Conservation (phyloP, 2,888 invertebrate genomes). For the Limnephilus rhombicus region DNA sequence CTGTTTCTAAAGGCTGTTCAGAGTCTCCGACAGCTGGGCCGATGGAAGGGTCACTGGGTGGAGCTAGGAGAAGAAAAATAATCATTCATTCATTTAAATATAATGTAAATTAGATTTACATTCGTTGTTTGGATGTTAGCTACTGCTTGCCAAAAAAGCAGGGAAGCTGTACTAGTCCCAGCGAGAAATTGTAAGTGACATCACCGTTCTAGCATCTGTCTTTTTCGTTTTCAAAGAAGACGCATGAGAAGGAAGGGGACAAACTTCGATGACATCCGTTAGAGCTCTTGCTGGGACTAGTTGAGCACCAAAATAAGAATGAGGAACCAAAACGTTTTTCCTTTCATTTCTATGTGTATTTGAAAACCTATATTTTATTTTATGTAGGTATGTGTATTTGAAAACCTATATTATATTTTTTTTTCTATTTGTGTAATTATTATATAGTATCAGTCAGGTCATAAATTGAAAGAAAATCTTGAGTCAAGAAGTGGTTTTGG, state of each 20-base stretch:
- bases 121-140: not conserved
- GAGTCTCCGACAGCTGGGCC: not conserved
- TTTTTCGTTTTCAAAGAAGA: too few relatives aligned
- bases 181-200: too few relatives aligned
- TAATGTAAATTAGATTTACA: not conserved
- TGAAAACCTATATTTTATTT: not conserved
- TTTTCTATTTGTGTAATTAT: not conserved
- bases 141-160: not conserved
- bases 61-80: not conserved
- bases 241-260: too few relatives aligned
- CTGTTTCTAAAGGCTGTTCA: slow-evolving; percentile 68
- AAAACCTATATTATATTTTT: not conserved
- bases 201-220: too few relatives aligned
- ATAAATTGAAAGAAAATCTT: not conserved
- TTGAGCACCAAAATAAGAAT: too few relatives aligned
- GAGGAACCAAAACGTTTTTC: not conserved
- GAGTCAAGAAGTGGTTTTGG: not conserved
- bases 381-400: not conserved
- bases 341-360: not conserved
- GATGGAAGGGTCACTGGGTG: not conserved
- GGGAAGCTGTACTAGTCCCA: too few relatives aligned
- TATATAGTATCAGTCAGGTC: not conserved
- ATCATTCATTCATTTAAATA: not conserved
- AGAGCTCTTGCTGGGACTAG: too few relatives aligned
- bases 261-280: too few relatives aligned